phyloP scores from a whole-genome alignment of 2,113 vertebrate genomes.

The Antechinus stuartii region DNA sequence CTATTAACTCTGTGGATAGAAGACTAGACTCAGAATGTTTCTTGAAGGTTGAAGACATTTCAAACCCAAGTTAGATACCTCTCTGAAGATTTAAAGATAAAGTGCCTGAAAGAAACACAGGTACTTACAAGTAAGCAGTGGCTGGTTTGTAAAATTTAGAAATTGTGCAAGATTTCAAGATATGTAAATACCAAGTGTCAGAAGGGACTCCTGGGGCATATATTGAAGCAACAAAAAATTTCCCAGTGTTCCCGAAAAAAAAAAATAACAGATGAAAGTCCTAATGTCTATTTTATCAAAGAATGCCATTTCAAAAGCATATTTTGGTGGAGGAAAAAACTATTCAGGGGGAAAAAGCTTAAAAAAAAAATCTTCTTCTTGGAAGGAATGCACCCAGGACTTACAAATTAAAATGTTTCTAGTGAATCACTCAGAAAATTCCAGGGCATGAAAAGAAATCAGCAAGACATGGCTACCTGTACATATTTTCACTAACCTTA shows the following conservation, averaged over 20 bases:
- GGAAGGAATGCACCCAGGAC: background rate
- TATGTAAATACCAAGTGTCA: background rate
- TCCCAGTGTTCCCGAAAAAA: background rate
- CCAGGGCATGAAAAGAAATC: background rate
- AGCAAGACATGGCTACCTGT: background rate
- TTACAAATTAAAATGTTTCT: background rate
- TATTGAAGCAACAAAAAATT: background rate
- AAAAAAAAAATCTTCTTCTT: background rate
- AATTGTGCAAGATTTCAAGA: background rate
- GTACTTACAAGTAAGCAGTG: background rate
- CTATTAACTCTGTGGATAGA: background rate
- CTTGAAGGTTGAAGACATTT: background rate
- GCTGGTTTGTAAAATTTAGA: background rate
- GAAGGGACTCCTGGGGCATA: background rate
- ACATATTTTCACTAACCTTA: background rate
- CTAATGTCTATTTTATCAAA: background rate
- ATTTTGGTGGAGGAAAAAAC: background rate
- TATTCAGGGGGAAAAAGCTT: background rate
- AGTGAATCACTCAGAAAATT: background rate
- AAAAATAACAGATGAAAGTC: background rate
- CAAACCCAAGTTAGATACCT: background rate
- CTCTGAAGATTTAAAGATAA: background rate
- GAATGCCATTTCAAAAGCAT: background rate
- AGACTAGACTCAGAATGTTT: background rate
- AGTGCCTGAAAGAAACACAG: background rate